Conservation (phyloP, 2,888 invertebrate genomes). For the Lagria hirta region DNA sequence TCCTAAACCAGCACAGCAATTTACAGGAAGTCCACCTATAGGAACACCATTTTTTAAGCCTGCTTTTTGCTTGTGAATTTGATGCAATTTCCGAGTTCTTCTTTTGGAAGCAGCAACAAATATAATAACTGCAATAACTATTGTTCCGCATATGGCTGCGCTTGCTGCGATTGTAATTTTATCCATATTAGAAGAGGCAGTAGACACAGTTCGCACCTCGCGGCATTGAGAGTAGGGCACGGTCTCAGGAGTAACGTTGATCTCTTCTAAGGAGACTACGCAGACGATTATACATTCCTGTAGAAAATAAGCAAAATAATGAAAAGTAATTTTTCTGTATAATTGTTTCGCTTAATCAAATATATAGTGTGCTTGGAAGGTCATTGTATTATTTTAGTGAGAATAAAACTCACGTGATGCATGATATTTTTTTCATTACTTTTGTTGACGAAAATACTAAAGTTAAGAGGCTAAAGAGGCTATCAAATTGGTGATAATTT, state of each 20-base stretch:
- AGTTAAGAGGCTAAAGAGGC: too few species aligned
- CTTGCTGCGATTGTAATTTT: constrained; percentile 93
- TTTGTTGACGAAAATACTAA: background rate
- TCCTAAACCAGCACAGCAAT: constrained; percentile 72
- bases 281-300: constrained; percentile 93
- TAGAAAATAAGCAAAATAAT: too few species aligned
- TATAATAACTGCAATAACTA: constrained; percentile 85
- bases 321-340: too few species aligned
- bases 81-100: constrained; percentile 75
- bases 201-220: constrained; percentile 83
- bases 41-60: constrained; percentile 63
- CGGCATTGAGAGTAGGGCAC: constrained; percentile 85
- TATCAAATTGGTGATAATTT: too few species aligned
- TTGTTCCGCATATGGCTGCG: constrained; percentile 90
- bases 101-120: constrained; percentile 85
- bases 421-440: too few species aligned
- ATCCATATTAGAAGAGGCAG: constrained; percentile 87
- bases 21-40: constrained; percentile 73
- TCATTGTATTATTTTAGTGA: too few species aligned
- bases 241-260: constrained; percentile 82
- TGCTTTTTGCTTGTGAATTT: constrained; percentile 66
- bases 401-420: too few species aligned
- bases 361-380: too few species aligned
- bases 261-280: constrained; percentile 87
- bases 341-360: too few species aligned